Evolutionary conservation across 2,888 invertebrate species (phyloP), one percentile per base, ranked within the genome.

Genomic region (Stegophylla sp.): DNA sequence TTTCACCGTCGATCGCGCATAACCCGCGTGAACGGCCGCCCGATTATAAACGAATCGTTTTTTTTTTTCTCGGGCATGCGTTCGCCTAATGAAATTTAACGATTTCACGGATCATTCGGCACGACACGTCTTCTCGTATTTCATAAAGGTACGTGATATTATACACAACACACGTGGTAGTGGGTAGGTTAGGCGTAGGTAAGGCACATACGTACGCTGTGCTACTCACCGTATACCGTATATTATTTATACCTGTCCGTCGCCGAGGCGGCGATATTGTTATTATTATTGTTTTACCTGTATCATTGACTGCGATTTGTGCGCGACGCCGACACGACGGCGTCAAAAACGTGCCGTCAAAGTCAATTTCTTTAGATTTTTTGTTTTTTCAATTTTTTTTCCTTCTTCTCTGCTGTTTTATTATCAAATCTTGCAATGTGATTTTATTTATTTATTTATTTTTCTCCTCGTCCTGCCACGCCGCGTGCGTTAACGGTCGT

Each of bases 101-200:
- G 61, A 77, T 77, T 77, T 77, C 77, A 77, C 77, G 77, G 69
- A 48, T 20, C 67, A 77, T 69, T 77, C 77, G 67, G 67, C 67
- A 59, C 69, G 77, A 59, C 76, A 15, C 74, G 61, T 20, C 4
- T n/a, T 43, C n/a, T n/a, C n/a, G n/a, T n/a, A n/a, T n/a, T n/a
- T n/a, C n/a, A n/a, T n/a, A n/a, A n/a, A n/a, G n/a, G 28, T 7
- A 41, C 51, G 26, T n/a, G 28, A 20, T 20, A 20, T n/a, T 20
- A 15, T 15, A 12, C 1, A 12, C 13, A 9, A 20, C 20, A 56
- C 20, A 56, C 56, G 0, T 4, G 1, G 51, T 20, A 1, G 45
- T 7, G 9, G 20, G 53, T 20, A 20, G 5, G 51, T n/a, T 17
- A 51, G 17, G n/a, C n/a, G 51, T 20, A 1, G n/a, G 51, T 20